Evolutionary conservation across 2,113 vertebrate genomes (phyloP).

Genomic region (Clarias batrachus): DNA sequence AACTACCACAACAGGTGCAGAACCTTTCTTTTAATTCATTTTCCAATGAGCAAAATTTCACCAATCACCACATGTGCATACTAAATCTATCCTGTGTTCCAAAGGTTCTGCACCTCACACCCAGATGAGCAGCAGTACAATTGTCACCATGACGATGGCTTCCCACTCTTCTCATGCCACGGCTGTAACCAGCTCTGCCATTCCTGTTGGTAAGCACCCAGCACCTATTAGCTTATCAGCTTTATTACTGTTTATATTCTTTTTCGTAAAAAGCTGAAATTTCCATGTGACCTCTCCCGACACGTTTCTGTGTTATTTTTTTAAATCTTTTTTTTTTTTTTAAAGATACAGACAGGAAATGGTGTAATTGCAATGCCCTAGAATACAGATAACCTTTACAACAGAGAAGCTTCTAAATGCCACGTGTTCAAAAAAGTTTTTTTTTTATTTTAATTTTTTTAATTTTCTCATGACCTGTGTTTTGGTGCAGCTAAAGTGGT

Average conservation of each 20-base stretch:
- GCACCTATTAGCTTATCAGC: background rate
- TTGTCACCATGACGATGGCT: conserved; percentile 97
- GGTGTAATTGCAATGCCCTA: background rate
- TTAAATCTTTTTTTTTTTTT: background rate
- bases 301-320: background rate
- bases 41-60: background rate
- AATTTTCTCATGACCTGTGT: background rate
- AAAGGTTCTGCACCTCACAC: conserved; percentile 88
- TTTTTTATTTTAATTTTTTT: too few relatives aligned
- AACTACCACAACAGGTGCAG: conserved; percentile 84
- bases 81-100: conserved; percentile 3
- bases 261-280: background rate
- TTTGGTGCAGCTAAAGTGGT: conserved; percentile 89
- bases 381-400: background rate
- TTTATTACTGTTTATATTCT: background rate
- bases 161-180: conserved; percentile 96
- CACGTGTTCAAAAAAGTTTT: background rate
- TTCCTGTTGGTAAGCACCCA: conserved; percentile 88
- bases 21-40: background rate
- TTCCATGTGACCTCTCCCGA: background rate
- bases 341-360: background rate
- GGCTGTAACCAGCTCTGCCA: conserved; percentile 91
- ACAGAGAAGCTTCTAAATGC: background rate
- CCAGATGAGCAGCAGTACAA: conserved; percentile 88
- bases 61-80: background rate